Evolutionary conservation across 2,888 invertebrate species (phyloP), one percentile per base, ranked within the genome.

Genomic region (Gonocerus acuteangulatus): DNA sequence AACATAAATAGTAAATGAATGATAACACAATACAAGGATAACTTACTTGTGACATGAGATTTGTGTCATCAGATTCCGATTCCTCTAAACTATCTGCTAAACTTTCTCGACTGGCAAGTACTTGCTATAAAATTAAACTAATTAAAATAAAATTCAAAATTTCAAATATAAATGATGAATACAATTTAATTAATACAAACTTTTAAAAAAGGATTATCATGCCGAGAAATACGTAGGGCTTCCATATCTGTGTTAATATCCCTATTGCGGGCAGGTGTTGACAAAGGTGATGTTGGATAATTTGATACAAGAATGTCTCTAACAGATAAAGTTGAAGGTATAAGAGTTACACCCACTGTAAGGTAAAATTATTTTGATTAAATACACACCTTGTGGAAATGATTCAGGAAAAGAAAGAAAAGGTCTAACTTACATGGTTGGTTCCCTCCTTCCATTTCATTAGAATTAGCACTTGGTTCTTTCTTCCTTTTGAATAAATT

Each of bases 161-260:
- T 11, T 15, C 18, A 32, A 19, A n/a, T 2, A 58, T n/a, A n/a
- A n/a, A n/a, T n/a, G 39, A 9, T 11, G 9, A 39, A 39, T 9
- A 15, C 39, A 39, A 15, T 9, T 9, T 9, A 18, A 34, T 16
- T 44, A 44, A 15, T 62, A 36, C 22, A 23, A 22, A 86, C 87
- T 81, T 87, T 86, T 64, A 89, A 76, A 72, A 87, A 89, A 1
- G 89, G 89, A 76, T 90, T 89, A 74, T 90, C 89, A 74, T 89
- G 88, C 64, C 89, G 78, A 7, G 89, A 89, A 48, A 87, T 79
- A 70, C 88, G 79, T 45, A 89, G 76, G 21, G 87, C 86, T 73
- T 89, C 87, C 87, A 89, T 89, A 71, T 89, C 89, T 74, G 87
- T 86, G 70, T 87, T 87, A 70, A 87, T 86, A 74, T 87, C 86